Base-by-base conservation (phyloP, 2,888 invertebrate genomes). In the Trisateles emortualis region DNA sequence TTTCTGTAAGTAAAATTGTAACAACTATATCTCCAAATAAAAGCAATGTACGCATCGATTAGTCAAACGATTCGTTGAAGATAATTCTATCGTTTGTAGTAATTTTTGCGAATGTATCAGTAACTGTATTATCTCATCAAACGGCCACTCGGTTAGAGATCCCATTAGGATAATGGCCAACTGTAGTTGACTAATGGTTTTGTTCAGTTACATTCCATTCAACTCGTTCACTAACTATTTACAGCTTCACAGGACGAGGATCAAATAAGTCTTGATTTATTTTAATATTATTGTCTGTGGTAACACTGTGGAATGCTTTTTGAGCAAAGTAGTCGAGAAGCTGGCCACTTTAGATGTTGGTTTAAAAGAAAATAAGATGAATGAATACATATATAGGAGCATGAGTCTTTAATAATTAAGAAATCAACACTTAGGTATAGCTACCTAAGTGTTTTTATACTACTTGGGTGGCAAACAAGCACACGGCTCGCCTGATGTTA, bases 111-210 rank as follows among this genome's bases (percentile, higher is more conserved):
- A 68, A 68, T 64, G 69, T 72, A 68, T 68, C 72, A 60, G 54
- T 68, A 52, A 61, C 53, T 49, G 58, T 68, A 72, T 68, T 72
- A 69, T 61, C 65, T 69, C 60, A 64, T 83, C 84, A 84, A 79
- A 81, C 78, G 79, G 74, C 67, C 74, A 72, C 77, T 74, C 79
- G 79, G 84, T 82, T 84, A 82, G 81, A 83, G 82, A 84, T 84
- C 81, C 87, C 86, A 88, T 88, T 87, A 86, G 86, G 84, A 84
- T 89, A 87, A 87, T 87, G 80, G 82, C 67, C 68, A 76, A 74
- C 78, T 74, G 78, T 80, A 81, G 83, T 83, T 87, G 83, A 86
- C 84, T 87, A 87, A 89, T 88, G 84, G 82, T 70, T 67, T 71
- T 75, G 70, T 54, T 40, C 39, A 70, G 79, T 80, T 76, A 64